These are phyloP conservation scores for Lepidonotus clava DNA, from an alignment of 2,888 invertebrate species.

Conservation along the genomic window DNA sequence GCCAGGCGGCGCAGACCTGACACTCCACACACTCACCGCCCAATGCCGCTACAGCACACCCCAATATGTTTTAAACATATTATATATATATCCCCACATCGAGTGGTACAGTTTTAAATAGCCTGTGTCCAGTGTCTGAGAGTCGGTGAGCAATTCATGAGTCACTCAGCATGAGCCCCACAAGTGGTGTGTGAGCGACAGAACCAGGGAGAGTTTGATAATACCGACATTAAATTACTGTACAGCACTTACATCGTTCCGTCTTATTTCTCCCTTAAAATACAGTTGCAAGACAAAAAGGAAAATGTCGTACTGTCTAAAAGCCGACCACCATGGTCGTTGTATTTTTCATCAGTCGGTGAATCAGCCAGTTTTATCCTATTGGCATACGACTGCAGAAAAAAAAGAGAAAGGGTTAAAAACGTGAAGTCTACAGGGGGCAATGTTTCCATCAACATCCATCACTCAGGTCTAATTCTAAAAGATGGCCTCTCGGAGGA, in stretches of 20 bases:
- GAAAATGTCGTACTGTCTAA: neutral
- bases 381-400: neutral
- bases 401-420: conserved; percentile 9
- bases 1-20: neutral
- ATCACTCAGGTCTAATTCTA: conserved; percentile 36
- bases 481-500: conserved; percentile 49
- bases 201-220: no score
- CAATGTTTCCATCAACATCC: conserved; percentile 48
- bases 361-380: conserved; percentile 14
- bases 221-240: no score
- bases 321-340: neutral
- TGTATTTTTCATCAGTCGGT: neutral
- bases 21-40: neutral
- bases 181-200: no score
- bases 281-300: conserved; percentile 13
- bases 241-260: no score
- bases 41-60: neutral
- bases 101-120: no score
- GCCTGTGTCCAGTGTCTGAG: no score
- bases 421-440: conserved; percentile 21
- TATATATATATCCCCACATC: no score
- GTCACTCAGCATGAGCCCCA: no score
- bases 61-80: no score
- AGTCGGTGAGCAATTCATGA: no score
- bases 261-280: no score